Percentiles rank a stretch among this genome's conserved stretches.
These are phyloP conservation scores for Drosophila sp. DNA, from an alignment of 1,140 invertebrate genomes.

Conservation along the genomic window DNA sequence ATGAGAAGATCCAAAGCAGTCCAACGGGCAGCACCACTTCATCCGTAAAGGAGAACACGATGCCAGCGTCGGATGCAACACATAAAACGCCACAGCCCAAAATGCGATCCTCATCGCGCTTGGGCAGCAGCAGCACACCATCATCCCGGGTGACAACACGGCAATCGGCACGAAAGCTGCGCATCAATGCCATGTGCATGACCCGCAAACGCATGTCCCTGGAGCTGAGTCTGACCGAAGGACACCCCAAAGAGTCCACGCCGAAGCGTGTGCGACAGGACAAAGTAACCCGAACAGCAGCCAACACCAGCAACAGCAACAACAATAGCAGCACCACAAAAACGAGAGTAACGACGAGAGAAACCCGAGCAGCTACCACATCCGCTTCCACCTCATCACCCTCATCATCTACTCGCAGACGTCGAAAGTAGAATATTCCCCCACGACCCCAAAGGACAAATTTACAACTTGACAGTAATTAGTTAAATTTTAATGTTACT, in stretches of 20 bases:
- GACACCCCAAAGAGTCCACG: conserved; percentile 49
- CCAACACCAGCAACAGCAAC: conserved; percentile 10
- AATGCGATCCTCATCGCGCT: neutral
- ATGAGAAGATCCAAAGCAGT: conserved; percentile 38
- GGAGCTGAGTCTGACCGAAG: conserved; percentile 64
- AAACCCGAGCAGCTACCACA: neutral
- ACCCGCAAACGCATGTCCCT: conserved; percentile 69
- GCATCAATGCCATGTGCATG: conserved; percentile 48
- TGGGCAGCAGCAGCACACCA: conserved; percentile 36
- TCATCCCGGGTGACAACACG: conserved; percentile 47
- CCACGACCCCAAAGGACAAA: neutral
- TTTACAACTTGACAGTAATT: conserved; percentile 12
- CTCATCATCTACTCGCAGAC: neutral
- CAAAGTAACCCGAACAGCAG: conserved; percentile 1
- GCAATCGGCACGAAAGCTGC: conserved; percentile 52
- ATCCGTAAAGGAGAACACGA: conserved; percentile 64
- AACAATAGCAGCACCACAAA: conserved; percentile 24
- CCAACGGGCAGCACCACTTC: conserved; percentile 67
- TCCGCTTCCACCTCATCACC: neutral
- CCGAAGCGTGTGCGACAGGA: conserved; percentile 58
- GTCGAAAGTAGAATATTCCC: conserved; percentile 20
- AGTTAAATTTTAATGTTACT: conserved; percentile 11
- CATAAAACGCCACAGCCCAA: conserved; percentile 2
- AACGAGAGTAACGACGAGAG: neutral
- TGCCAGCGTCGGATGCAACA: neutral